These are phyloP conservation scores for Gavia stellata DNA, from an alignment of 2,113 vertebrate genomes.

Conservation along the genomic window DNA sequence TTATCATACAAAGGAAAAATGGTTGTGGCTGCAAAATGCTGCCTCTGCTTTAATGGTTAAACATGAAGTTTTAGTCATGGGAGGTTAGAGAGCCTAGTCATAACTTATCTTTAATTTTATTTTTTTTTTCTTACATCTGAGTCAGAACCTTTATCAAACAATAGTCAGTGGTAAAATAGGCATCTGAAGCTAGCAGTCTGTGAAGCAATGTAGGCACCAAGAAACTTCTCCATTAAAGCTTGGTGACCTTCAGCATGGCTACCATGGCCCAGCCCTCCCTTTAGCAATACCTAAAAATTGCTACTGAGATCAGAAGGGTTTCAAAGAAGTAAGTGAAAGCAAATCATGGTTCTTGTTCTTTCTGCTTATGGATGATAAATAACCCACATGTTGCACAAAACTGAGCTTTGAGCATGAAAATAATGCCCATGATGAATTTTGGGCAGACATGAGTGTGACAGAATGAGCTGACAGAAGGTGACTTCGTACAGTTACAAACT, in stretches of 20 bases:
- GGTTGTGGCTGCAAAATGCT: background rate
- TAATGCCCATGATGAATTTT: background rate
- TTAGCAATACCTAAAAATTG: background rate
- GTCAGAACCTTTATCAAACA: background rate
- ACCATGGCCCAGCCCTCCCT: background rate
- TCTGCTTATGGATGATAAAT: background rate
- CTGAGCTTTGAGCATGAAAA: background rate
- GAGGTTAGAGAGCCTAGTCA: background rate
- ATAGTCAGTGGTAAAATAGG: background rate
- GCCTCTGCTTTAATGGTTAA: background rate
- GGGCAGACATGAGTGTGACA: background rate
- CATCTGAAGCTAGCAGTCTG: background rate
- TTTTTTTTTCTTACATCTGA: background rate
- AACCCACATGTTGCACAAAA: background rate
- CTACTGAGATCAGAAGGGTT: background rate
- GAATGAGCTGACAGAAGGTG: background rate
- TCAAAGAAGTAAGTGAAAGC: background rate
- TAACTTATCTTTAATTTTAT: background rate
- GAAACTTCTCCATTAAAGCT: background rate
- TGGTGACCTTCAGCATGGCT: background rate
- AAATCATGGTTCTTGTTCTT: background rate
- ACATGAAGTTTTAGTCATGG: background rate
- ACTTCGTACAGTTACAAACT: background rate
- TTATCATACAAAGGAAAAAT: background rate
- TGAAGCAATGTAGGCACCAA: background rate